phyloP scores from a whole-genome alignment of 1,140 invertebrate genomes.

The Nasonia longicornis region DNA sequence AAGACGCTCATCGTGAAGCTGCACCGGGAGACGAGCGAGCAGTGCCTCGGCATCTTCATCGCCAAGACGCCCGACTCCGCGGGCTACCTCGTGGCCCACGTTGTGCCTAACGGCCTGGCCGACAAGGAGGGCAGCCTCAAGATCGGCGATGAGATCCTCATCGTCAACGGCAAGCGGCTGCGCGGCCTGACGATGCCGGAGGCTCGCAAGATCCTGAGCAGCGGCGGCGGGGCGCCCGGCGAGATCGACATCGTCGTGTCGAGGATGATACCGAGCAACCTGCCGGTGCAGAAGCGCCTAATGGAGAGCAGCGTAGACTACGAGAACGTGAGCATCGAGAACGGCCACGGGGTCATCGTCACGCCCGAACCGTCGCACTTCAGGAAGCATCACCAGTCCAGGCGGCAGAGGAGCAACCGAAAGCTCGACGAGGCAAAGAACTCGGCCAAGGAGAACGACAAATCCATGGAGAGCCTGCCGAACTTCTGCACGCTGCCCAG shows the following conservation, averaged over 20 bases:
- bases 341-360: slow-evolving; percentile 66
- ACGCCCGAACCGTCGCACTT: slow-evolving; percentile 64
- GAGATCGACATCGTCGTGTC: slow-evolving; percentile 83
- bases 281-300: slow-evolving; percentile 65
- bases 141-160: slow-evolving; percentile 86
- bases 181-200: slow-evolving; percentile 81
- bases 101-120: slow-evolving; percentile 82
- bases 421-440: neutral
- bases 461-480: slow-evolving; percentile 68
- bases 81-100: slow-evolving; percentile 86
- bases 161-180: slow-evolving; percentile 83
- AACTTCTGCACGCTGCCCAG: slow-evolving; percentile 80
- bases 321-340: slow-evolving; percentile 73
- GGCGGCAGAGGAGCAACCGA: slow-evolving; percentile 53
- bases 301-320: slow-evolving; percentile 79
- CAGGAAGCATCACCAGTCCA: slow-evolving; percentile 59
- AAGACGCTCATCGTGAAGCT: slow-evolving; percentile 78
- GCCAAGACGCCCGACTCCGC: slow-evolving; percentile 81
- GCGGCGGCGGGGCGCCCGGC: slow-evolving; percentile 71
- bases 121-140: slow-evolving; percentile 81
- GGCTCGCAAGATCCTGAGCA: slow-evolving; percentile 78
- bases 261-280: slow-evolving; percentile 53
- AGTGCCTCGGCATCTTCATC: slow-evolving; percentile 87
- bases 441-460: slow-evolving; percentile 54
- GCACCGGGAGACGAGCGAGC: slow-evolving; percentile 73